A percentile compares a stretch with the other conserved stretches of the same genome.
These are phyloP conservation scores for Coregonus ussuriensis DNA, from an alignment of 2,797 vertebrate species.

Conservation along the genomic window DNA sequence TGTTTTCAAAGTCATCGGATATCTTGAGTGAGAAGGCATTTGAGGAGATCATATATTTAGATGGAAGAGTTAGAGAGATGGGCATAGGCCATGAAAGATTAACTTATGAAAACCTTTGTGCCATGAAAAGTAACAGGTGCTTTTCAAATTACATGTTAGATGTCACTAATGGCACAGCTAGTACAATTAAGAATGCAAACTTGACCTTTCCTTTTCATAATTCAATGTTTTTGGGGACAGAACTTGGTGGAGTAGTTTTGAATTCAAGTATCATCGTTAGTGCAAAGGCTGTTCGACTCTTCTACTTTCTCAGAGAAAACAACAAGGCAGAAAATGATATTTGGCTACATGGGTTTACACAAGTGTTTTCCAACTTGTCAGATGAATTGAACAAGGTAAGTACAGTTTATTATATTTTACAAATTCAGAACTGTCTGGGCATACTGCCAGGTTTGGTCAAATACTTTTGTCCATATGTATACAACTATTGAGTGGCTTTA, in stretches of 20 bases:
- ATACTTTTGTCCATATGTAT: too few species aligned
- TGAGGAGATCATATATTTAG: constrained; percentile 43
- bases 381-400: too few species aligned
- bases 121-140: constrained; percentile 27
- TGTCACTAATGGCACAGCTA: too few species aligned
- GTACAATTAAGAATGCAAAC: background rate
- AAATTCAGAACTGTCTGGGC: too few species aligned
- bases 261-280: constrained; percentile 2
- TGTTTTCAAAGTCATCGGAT: background rate
- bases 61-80: constrained; percentile 37
- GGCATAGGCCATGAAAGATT: background rate
- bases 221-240: constrained; percentile 27
- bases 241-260: constrained; percentile 34
- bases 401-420: too few species aligned
- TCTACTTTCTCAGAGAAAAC: constrained; percentile 39
- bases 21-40: constrained; percentile 43
- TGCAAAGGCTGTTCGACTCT: constrained; percentile 43
- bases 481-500: too few species aligned
- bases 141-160: constrained; percentile 55
- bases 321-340: background rate
- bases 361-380: too few species aligned
- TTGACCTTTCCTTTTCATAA: too few species aligned
- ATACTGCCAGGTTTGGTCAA: too few species aligned
- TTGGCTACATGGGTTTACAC: constrained; percentile 35
- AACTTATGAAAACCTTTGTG: constrained; percentile 47